phyloP scores from a whole-genome alignment of 2,888 invertebrate species.

The Rhagonycha lutea region DNA sequence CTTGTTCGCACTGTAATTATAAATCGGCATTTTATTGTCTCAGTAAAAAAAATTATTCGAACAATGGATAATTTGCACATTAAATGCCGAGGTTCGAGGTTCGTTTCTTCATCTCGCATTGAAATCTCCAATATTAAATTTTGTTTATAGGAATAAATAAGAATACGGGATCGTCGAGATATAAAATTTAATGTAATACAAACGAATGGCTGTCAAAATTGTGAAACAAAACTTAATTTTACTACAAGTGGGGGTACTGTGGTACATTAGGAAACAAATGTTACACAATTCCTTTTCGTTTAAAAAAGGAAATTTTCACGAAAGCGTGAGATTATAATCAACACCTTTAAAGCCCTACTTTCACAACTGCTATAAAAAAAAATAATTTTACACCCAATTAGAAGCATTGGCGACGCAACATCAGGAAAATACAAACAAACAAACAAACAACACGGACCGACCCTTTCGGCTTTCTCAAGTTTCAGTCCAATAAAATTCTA shows the following conservation, averaged over 20 bases:
- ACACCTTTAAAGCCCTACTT: too few relatives aligned
- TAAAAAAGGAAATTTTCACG: too few relatives aligned
- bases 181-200: neutral
- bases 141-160: neutral
- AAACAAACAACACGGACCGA: too few relatives aligned
- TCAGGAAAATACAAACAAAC: too few relatives aligned
- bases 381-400: too few relatives aligned
- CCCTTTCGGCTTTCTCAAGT: too few relatives aligned
- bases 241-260: neutral
- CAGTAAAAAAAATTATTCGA: neutral
- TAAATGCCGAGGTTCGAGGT: neutral
- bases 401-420: too few relatives aligned
- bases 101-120: constrained; percentile 5
- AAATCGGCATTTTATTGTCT: constrained; percentile 17
- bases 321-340: too few relatives aligned
- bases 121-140: constrained; percentile 6
- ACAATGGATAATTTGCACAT: constrained; percentile 6
- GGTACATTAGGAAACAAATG: neutral
- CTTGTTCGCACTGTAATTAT: constrained; percentile 25
- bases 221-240: neutral
- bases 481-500: too few relatives aligned
- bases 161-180: neutral
- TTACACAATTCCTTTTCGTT: too few relatives aligned
- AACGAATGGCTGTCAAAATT: neutral
- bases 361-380: too few relatives aligned